Evolutionary conservation across 2,888 invertebrate species (phyloP).

Genomic region (Tanypteryx hageni): DNA sequence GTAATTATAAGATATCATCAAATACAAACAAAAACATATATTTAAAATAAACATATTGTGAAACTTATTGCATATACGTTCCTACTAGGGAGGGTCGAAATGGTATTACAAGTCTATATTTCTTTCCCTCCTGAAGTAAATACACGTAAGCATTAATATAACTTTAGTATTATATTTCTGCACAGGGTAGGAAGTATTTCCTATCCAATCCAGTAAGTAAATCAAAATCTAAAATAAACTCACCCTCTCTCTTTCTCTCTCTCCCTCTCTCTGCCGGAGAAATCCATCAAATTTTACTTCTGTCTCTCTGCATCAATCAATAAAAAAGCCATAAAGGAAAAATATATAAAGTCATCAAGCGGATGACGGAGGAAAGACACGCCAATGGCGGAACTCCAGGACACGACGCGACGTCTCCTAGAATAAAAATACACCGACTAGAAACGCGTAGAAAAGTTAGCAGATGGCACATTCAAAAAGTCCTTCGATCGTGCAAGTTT

Average conservation of each 20-base stretch:
- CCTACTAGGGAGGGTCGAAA: no score
- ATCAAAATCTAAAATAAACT: no score
- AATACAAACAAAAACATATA: no score
- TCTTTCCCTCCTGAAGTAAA: no score
- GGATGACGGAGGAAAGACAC: constrained; percentile 1
- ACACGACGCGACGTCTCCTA: background rate
- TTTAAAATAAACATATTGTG: no score
- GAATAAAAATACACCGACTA: background rate
- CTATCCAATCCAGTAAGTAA: no score
- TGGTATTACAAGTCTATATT: no score
- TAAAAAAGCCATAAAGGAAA: constrained; percentile 9
- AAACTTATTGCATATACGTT: no score
- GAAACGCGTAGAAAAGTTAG: constrained; percentile 16
- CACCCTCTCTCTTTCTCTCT: background rate
- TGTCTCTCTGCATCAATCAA: constrained; percentile 7
- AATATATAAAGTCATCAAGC: constrained; percentile 16
- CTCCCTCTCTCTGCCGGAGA: background rate
- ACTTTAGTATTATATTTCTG: no score
- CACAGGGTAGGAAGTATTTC: no score
- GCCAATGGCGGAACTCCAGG: constrained; percentile 15
- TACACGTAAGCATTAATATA: no score
- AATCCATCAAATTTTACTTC: background rate
- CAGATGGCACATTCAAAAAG: background rate
- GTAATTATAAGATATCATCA: no score
- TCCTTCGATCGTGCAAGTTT: background rate